Percentiles rank a stretch among this genome's conserved stretches.
phyloP scores from a whole-genome alignment of 2,888 invertebrate genomes.

The Machimus atricapillus region DNA sequence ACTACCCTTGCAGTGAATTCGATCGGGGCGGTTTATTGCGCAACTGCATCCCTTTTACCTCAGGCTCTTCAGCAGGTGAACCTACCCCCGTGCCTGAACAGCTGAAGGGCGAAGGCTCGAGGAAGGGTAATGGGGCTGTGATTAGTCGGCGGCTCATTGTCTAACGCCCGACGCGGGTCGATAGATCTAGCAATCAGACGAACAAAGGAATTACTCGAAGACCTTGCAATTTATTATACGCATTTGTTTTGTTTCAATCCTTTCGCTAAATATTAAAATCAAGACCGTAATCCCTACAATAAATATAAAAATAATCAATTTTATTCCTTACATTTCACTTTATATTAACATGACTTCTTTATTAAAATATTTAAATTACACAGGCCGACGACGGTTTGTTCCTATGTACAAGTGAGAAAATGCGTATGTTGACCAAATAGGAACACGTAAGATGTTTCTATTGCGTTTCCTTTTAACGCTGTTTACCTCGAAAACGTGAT shows the following conservation, averaged over 20 bases:
- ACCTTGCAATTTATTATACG: not conserved
- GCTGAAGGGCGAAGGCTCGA: not conserved
- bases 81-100: not conserved
- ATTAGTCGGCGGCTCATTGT: slow-evolving; percentile 28
- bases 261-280: not conserved
- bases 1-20: not conserved
- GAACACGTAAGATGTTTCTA: no score
- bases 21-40: not conserved
- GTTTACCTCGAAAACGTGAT: no score
- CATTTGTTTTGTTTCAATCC: not conserved
- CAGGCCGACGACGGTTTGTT: no score
- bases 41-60: not conserved
- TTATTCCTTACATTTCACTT: no score
- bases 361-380: no score
- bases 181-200: not conserved
- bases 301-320: no score
- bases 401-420: no score
- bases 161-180: slow-evolving; percentile 1
- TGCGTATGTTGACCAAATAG: no score
- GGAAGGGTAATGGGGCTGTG: not conserved
- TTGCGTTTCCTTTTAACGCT: no score
- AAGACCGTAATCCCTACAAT: no score
- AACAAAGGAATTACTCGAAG: slow-evolving; percentile 1
- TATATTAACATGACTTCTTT: no score
- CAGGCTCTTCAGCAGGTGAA: not conserved